Percentiles rank a stretch among this genome's conserved stretches.
phyloP scores from a whole-genome alignment of 1,140 invertebrate genomes.

The Cotesia chilonis region DNA sequence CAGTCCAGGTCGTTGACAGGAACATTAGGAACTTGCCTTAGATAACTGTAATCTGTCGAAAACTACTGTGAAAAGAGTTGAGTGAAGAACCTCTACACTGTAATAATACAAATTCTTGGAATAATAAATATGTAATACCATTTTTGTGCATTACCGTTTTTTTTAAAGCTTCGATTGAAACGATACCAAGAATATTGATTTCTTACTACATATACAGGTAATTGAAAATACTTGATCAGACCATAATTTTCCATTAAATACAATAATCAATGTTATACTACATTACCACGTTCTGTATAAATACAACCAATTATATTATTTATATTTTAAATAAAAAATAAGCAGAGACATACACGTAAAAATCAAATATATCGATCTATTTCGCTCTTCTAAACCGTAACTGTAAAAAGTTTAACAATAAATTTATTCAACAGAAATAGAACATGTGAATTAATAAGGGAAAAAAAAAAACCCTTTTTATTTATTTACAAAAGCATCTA shows the following conservation, averaged over 20 bases:
- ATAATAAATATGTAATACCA: not conserved
- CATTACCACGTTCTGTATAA: no score
- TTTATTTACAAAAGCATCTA: constrained; percentile 8
- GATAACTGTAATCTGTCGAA: constrained; percentile 63
- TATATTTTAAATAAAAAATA: no score
- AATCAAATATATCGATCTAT: no score
- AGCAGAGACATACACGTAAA: no score
- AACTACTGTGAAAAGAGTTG: constrained; percentile 42
- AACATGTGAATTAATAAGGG: constrained; percentile 8
- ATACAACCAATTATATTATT: no score
- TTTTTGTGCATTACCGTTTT: not conserved
- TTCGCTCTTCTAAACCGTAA: not conserved
- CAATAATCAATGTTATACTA: no score
- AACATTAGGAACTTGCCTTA: constrained; percentile 42
- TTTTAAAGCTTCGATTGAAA: not conserved
- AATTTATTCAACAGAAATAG: constrained; percentile 12
- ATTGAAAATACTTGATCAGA: no score
- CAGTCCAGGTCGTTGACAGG: constrained; percentile 55
- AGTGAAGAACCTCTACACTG: constrained; percentile 15
- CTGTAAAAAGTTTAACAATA: not conserved
- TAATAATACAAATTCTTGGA: constrained; percentile 14
- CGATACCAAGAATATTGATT: no score
- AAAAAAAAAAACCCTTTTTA: constrained; percentile 11
- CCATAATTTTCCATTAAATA: no score
- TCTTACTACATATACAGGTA: no score